Conservation (phyloP, 2,113 vertebrate species). For the Otis tarda region DNA sequence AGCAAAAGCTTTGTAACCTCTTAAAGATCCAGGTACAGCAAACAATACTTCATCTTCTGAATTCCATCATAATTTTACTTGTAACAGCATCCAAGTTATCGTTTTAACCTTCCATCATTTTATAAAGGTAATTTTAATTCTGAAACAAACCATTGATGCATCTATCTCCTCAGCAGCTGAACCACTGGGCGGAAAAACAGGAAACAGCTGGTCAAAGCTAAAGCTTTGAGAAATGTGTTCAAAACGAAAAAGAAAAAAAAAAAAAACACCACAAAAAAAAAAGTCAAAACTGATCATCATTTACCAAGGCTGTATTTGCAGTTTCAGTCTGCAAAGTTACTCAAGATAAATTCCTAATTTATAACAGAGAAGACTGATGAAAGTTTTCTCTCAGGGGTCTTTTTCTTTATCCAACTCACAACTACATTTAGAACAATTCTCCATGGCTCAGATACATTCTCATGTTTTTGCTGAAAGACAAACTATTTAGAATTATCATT, state of each 20-base stretch:
- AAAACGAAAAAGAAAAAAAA: not conserved
- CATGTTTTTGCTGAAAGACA: not conserved
- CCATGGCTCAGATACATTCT: not conserved
- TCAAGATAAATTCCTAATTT: not conserved
- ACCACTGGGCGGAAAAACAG: constrained; percentile 37
- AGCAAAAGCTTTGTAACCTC: not conserved
- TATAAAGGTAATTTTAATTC: not conserved
- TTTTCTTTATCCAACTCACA: not conserved
- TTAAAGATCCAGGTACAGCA: not conserved
- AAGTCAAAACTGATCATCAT: not conserved
- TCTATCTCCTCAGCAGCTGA: constrained; percentile 19
- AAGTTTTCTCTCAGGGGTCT: not conserved
- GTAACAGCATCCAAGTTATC: not conserved
- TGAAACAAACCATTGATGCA: not conserved
- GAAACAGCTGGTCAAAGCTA: constrained; percentile 60
- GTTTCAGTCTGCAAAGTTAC: not conserved
- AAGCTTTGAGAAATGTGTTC: not conserved
- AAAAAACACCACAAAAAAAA: not conserved
- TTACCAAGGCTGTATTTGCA: not conserved
- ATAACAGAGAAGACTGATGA: not conserved
- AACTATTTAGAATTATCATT: not conserved
- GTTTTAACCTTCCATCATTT: not conserved
- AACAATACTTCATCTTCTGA: not conserved
- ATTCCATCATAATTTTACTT: not conserved
- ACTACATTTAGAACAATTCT: not conserved